Conservation (phyloP, 2,888 invertebrate genomes). For the Trichacis sp. region DNA sequence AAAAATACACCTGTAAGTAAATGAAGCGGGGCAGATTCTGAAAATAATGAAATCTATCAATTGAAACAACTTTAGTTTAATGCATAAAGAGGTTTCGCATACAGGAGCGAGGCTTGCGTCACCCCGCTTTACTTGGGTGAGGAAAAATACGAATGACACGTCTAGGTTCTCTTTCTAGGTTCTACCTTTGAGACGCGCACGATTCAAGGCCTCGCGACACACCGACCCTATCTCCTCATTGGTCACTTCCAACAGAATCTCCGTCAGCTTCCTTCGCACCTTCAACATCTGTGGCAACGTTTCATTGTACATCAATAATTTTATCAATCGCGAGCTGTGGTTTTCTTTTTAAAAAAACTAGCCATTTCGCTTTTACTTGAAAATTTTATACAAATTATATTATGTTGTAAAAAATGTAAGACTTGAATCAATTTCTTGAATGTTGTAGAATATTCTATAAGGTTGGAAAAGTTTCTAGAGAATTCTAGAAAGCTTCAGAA, state of each 20-base stretch:
- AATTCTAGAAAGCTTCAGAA: too few relatives aligned
- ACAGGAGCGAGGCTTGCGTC: slow-evolving; percentile 19
- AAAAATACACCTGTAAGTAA: slow-evolving; percentile 54
- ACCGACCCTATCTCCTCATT: slow-evolving; percentile 88
- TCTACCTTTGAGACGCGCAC: slow-evolving; percentile 86
- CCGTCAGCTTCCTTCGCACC: slow-evolving; percentile 90
- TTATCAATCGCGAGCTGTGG: too few relatives aligned
- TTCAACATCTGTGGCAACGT: slow-evolving; percentile 86
- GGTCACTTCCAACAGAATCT: slow-evolving; percentile 94
- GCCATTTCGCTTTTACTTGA: too few relatives aligned
- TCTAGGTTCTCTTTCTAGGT: slow-evolving; percentile 66
- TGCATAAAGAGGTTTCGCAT: slow-evolving; percentile 51
- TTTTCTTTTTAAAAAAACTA: too few relatives aligned
- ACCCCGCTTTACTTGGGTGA: slow-evolving; percentile 44
- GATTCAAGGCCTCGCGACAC: slow-evolving; percentile 87
- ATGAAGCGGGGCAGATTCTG: slow-evolving; percentile 54
- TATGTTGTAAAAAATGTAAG: too few relatives aligned
- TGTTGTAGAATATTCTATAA: too few relatives aligned
- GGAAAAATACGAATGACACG: slow-evolving; percentile 53
- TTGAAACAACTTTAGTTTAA: slow-evolving; percentile 61
- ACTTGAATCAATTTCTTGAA: too few relatives aligned
- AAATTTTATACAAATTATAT: too few relatives aligned
- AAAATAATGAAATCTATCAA: slow-evolving; percentile 61
- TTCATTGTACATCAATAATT: too few relatives aligned
- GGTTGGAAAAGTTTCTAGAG: too few relatives aligned